phyloP scores from a whole-genome alignment of 2,113 vertebrate genomes.

The Rhineura floridana region DNA sequence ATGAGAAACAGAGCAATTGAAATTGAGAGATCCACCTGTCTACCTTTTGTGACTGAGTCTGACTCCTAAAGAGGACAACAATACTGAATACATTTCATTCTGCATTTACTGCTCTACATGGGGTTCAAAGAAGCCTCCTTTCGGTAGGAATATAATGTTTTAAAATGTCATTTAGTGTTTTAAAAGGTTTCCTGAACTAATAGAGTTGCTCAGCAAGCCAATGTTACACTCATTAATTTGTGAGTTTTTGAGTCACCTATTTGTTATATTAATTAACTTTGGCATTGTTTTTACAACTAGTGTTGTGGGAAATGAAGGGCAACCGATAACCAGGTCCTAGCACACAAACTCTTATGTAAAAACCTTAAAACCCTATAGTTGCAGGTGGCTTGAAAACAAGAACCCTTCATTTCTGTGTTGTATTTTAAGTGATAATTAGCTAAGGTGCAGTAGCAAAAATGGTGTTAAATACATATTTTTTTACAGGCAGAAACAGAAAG shows the following conservation, averaged over 20 bases:
- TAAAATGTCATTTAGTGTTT: conserved; percentile 13
- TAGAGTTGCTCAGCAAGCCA: conserved; percentile 1
- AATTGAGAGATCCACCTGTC: not conserved
- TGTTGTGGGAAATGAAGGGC: not conserved
- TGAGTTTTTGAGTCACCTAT: conserved; percentile 20
- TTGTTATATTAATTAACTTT: conserved; percentile 33
- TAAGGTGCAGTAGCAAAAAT: conserved; percentile 21
- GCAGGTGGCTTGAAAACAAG: conserved; percentile 2
- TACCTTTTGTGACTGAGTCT: not conserved
- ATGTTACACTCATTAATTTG: not conserved
- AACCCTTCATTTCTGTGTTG: not conserved
- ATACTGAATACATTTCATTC: conserved; percentile 9
- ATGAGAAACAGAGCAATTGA: too few relatives aligned
- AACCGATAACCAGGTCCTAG: conserved; percentile 13
- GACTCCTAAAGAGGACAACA: conserved; percentile 1
- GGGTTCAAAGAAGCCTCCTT: not conserved
- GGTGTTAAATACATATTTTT: not conserved
- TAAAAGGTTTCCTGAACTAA: conserved; percentile 17
- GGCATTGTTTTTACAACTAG: not conserved
- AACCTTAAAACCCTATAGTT: not conserved
- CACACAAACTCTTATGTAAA: not conserved
- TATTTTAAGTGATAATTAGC: conserved; percentile 23
- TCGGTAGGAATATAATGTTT: conserved; percentile 3
- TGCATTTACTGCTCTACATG: not conserved
- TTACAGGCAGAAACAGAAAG: not conserved